Conservation (phyloP, 2,113 vertebrate species). For the Benthochromis sp. region DNA sequence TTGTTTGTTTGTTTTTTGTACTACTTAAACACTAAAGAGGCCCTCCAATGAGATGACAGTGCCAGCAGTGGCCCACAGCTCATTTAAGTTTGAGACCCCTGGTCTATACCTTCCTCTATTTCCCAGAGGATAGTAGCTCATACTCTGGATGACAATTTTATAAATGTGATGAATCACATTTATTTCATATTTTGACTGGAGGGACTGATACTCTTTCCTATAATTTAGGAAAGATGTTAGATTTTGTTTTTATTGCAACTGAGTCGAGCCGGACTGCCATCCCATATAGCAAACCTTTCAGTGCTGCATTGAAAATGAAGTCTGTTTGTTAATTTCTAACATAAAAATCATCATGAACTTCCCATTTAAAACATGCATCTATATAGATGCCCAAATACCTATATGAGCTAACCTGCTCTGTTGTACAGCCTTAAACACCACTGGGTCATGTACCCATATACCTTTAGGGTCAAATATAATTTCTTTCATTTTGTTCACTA, state of each 20-base stretch:
- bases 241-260: not conserved
- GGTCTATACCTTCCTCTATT: not conserved
- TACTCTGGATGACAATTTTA: not conserved
- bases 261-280: not conserved
- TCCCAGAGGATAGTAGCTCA: not conserved
- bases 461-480: not conserved
- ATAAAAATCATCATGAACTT: not conserved
- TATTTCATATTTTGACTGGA: not conserved
- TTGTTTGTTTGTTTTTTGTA: not conserved
- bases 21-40: not conserved
- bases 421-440: not conserved
- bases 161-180: not conserved
- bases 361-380: not conserved
- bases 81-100: not conserved
- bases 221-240: not conserved
- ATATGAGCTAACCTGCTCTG: not conserved
- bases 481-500: constrained; percentile 40
- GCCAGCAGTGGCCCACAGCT: not conserved
- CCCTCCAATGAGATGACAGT: not conserved
- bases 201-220: not conserved
- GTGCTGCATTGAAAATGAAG: not conserved
- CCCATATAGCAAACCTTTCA: not conserved
- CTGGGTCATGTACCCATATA: not conserved
- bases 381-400: not conserved
- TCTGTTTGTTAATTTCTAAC: not conserved